Evolutionary conservation across 2,888 invertebrate genomes (phyloP), one percentile per base, ranked within the genome.

Genomic region (Cenopis cana): DNA sequence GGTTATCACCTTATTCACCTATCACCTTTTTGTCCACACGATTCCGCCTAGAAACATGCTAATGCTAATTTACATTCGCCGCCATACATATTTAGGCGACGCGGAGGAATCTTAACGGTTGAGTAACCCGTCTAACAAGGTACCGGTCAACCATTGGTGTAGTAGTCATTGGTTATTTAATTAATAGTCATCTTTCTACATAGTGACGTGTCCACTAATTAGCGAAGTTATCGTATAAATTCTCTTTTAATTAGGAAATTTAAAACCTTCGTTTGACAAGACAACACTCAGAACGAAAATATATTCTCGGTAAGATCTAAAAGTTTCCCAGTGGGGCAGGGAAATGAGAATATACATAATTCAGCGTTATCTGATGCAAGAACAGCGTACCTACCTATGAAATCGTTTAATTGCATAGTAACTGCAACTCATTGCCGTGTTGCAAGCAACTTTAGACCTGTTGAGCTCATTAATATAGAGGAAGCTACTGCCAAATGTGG

Each of bases 51-150:
- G 79, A 85, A 85, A 84, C 85, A 76, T 79, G 83, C 80, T 86
- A 83, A 90, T 91, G n/a, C 4, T 24, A 24, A 24, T 4, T 90
- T 88, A 83, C 87, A 91, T 90, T 82, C 83, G 79, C 79, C 77
- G 82, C 80, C 79, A 82, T 83, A 85, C 85, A 77, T 86, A 87
- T 88, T 89, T 88, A 84, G 85, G 86, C 83, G 85, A 81, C 84
- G 81, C 74, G 75, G 79, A 81, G 87, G 88, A 85, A 88, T 89
- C 85, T 82, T 90, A 91, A 90, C 91, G 89, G 92, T 89, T 74
- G 74, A 74, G 68, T 77, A 78, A 84, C 81, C 81, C 78, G 84
- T 81, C 80, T 76, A 69, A 73, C 76, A 68, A 59, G 65, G 68
- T 68, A 66, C 73, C 72, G 72, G 68, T 62, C 64, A 61, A 67